Evolutionary conservation across 2,797 vertebrate genomes (phyloP), one percentile per base, ranked within the genome.

Genomic region (Rhodeus uyekii): DNA sequence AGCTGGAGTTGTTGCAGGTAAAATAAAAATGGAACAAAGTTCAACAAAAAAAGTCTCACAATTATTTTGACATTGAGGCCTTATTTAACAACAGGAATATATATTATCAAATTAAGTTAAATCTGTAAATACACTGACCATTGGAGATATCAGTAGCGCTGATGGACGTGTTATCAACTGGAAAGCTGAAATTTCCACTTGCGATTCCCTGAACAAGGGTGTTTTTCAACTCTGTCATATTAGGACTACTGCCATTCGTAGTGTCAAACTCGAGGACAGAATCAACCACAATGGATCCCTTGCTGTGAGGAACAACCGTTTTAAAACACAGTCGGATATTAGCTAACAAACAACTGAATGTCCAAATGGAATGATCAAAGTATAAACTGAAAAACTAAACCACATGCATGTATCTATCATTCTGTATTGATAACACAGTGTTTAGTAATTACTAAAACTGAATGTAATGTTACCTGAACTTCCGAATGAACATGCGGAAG

Each of bases 401-500:
- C n/a, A n/a, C n/a, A n/a, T 9, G 18, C 50, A 24, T 58, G 55
- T 16, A 60, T 29, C 24, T 27, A 18, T 29, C 14, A 16, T 32
- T 61, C n/a, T n/a, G n/a, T n/a, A n/a, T 65, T 39, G 22, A 65
- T 65, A 34, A 7, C 10, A 34, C 8, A 1, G n/a, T 39, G 0
- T 60, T 60, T 39, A 2, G n/a, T 3, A 24, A 55, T 24, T 9
- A 24, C 7, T 32, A 12, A 3, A 53, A 53, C 2, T 53, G 13
- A 74, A 53, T 16, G 12, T 32, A 18, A 7, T 36, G 19, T 53
- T 80, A 80, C 78, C 55, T 80, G 29, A 63, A 63, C 18, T 38
- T 48, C 12, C 0, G 0, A 48, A 80, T 63, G 0, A 0, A 0
- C 78, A 80, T 80, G 1, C 3, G 5, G 1, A 2, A 0, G 16